phyloP scores from a whole-genome alignment of 2,113 vertebrate genomes.

The Halcyon malimbica region DNA sequence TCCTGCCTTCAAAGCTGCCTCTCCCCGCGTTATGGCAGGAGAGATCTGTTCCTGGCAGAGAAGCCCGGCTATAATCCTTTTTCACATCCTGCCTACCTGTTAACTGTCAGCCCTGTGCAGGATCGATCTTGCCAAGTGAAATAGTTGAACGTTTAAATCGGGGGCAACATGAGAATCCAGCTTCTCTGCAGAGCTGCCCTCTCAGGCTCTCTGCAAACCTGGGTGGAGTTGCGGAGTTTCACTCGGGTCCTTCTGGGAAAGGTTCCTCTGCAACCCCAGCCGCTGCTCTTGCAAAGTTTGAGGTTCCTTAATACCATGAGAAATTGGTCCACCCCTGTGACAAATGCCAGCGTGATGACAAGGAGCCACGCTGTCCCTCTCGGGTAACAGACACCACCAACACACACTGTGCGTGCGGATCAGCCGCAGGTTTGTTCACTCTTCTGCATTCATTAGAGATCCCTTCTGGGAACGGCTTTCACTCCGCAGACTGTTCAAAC shows the following conservation, averaged over 20 bases:
- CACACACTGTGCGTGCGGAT: not conserved
- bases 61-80: fast-evolving
- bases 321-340: not conserved
- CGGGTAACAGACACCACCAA: not conserved
- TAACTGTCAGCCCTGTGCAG: not conserved
- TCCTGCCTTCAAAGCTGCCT: not conserved
- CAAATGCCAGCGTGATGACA: not conserved
- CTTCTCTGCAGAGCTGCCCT: not conserved
- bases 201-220: not conserved
- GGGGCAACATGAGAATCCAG: fast-evolving
- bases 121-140: not conserved
- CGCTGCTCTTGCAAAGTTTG: not conserved
- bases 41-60: not conserved
- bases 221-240: not conserved
- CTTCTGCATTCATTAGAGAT: not conserved
- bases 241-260: not conserved
- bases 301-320: not conserved
- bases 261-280: not conserved
- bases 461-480: not conserved
- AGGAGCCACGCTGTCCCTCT: fast-evolving
- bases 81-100: not conserved
- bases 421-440: not conserved
- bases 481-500: not conserved
- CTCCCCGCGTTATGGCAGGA: fast-evolving
- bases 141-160: not conserved